Evolutionary conservation across 2,888 invertebrate genomes (phyloP).

Genomic region (Platypus cylindrus): DNA sequence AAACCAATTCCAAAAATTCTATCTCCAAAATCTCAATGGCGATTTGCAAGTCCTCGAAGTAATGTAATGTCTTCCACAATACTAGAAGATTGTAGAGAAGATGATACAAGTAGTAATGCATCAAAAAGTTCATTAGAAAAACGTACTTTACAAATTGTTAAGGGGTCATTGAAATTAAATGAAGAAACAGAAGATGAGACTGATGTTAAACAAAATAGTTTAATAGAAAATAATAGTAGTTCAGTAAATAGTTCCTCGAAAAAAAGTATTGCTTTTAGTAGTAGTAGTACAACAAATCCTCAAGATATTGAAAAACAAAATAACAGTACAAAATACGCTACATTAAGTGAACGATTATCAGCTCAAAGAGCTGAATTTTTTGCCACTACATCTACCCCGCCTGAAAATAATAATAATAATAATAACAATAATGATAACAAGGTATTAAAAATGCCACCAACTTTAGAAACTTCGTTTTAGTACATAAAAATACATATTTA

Average conservation of each 20-base stretch:
- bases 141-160: slow-evolving; percentile 10
- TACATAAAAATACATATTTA: too few relatives aligned
- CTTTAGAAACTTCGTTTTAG: slow-evolving; percentile 50
- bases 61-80: slow-evolving; percentile 79
- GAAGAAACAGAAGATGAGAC: slow-evolving; percentile 13
- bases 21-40: slow-evolving; percentile 59
- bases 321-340: slow-evolving; percentile 16
- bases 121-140: slow-evolving; percentile 38
- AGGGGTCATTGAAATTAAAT: slow-evolving; percentile 13
- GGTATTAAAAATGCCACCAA: slow-evolving; percentile 32
- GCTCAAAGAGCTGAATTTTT: slow-evolving; percentile 52
- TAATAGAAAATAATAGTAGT: slow-evolving; percentile 1
- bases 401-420: slow-evolving; percentile 14
- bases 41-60: slow-evolving; percentile 61
- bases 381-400: slow-evolving; percentile 16
- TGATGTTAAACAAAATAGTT: slow-evolving; percentile 4
- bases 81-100: slow-evolving; percentile 72
- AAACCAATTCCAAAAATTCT: slow-evolving; percentile 43
- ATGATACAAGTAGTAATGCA: slow-evolving; percentile 50
- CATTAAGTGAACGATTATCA: slow-evolving; percentile 39
- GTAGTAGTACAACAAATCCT: neutral
- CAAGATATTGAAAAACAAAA: slow-evolving; percentile 7
- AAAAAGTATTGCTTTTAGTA: too few relatives aligned
- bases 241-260: too few relatives aligned
- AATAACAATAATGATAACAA: slow-evolving; percentile 16